phyloP scores from a whole-genome alignment of 2,797 vertebrate species.

The Cyclura pinguis region DNA sequence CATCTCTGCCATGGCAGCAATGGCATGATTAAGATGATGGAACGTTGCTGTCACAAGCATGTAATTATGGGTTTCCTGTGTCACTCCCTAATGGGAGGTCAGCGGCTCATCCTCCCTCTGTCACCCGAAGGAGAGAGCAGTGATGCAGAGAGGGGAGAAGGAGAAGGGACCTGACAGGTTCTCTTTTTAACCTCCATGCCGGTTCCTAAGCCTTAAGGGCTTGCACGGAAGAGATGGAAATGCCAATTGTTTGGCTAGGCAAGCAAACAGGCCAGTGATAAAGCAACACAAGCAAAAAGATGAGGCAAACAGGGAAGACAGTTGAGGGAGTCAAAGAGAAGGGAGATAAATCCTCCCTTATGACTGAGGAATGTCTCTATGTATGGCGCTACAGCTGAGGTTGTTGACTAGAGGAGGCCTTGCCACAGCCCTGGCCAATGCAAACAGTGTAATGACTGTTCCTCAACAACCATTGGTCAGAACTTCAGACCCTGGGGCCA shows the following conservation, averaged over 20 bases:
- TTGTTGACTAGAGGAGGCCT: not conserved
- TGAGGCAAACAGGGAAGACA: conserved; percentile 25
- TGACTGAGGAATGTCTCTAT: not conserved
- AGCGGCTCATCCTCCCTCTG: conserved; percentile 64
- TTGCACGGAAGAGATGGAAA: conserved; percentile 3
- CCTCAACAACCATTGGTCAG: too few relatives aligned
- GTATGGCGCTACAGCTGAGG: not conserved
- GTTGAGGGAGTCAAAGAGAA: conserved; percentile 27
- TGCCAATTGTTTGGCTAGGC: not conserved
- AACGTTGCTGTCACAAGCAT: conserved; percentile 72
- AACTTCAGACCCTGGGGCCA: too few relatives aligned
- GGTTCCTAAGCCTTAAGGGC: conserved; percentile 11
- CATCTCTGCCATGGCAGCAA: conserved; percentile 70
- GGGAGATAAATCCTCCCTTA: not conserved
- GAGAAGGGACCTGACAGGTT: conserved; percentile 39
- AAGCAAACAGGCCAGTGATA: conserved; percentile 39
- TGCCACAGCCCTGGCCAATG: not conserved
- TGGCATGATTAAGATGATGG: conserved; percentile 74
- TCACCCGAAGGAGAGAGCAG: conserved; percentile 37
- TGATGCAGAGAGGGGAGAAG: conserved; percentile 10
- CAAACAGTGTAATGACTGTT: not conserved
- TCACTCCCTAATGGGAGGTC: conserved; percentile 77
- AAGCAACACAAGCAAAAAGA: conserved; percentile 18
- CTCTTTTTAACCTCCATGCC: conserved; percentile 44
- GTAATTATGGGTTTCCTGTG: conserved; percentile 76